phyloP scores from a whole-genome alignment of 2,113 vertebrate genomes.

The Ceyx cyanopectus region DNA sequence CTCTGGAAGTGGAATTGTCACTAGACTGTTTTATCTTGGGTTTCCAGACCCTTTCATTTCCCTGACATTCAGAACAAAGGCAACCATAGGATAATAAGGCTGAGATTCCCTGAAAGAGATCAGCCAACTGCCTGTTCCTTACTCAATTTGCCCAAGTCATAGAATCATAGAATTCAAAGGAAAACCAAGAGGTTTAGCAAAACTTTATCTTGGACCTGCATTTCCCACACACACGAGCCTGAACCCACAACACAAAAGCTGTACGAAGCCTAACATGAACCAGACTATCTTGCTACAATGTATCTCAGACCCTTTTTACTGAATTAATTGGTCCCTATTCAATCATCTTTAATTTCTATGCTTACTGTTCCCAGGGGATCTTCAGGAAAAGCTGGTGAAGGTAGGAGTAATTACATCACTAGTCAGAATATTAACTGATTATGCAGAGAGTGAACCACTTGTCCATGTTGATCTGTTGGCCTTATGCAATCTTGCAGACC shows the following conservation, averaged over 20 bases:
- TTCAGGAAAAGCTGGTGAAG: slow-evolving; percentile 87
- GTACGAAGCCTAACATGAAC: neutral
- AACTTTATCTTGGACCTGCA: neutral
- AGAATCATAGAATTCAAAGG: neutral
- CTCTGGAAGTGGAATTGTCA: neutral
- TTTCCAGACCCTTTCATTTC: neutral
- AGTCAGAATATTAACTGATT: slow-evolving; percentile 82
- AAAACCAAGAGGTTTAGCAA: neutral
- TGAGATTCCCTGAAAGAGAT: neutral
- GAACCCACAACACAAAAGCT: neutral
- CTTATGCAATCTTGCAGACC: slow-evolving; percentile 86
- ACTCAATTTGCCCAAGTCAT: too few relatives aligned
- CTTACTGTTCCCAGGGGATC: slow-evolving; percentile 70
- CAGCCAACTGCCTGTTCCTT: neutral
- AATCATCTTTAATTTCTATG: neutral
- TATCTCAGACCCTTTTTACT: neutral
- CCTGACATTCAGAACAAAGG: neutral
- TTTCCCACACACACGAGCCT: neutral
- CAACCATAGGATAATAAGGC: neutral
- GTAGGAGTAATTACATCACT: slow-evolving; percentile 84
- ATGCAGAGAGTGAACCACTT: slow-evolving; percentile 85
- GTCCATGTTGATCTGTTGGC: slow-evolving; percentile 87
- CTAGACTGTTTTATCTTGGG: neutral
- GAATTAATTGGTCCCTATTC: neutral
- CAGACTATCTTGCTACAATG: neutral